Percentiles rank a stretch among this genome's conserved stretches.
Conservation (phyloP, 2,888 invertebrate genomes). For the Papilio gigon region DNA sequence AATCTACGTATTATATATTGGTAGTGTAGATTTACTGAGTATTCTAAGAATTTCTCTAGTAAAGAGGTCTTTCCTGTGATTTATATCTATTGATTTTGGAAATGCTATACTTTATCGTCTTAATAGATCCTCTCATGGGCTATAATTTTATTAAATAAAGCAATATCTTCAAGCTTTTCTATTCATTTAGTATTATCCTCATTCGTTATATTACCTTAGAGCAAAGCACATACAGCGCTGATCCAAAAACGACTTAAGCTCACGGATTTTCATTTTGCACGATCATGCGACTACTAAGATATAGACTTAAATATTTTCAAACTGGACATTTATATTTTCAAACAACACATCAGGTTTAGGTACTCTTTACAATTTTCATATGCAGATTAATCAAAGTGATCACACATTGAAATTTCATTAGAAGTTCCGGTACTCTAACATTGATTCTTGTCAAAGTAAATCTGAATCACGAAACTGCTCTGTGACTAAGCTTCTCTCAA, state of each 20-base stretch:
- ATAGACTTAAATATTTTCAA: no score
- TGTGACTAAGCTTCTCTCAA: background rate
- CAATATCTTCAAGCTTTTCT: constrained; percentile 62
- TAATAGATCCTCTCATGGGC: constrained; percentile 71
- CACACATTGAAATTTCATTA: background rate
- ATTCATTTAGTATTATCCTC: constrained; percentile 40
- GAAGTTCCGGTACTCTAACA: background rate
- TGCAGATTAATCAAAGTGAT: background rate
- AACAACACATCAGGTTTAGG: background rate
- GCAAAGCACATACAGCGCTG: background rate
- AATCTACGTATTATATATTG: constrained; percentile 50
- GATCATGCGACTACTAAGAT: background rate
- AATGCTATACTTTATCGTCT: constrained; percentile 72
- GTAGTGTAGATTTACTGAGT: constrained; percentile 57
- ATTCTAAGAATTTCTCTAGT: constrained; percentile 64
- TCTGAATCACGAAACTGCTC: background rate
- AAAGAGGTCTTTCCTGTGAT: constrained; percentile 77
- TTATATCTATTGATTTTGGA: constrained; percentile 78
- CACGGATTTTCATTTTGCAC: background rate
- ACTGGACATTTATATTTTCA: no score
- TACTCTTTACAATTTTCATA: no score
- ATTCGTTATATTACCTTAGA: constrained; percentile 33
- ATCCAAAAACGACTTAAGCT: background rate
- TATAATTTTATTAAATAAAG: constrained; percentile 61
- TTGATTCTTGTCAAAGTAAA: background rate